Evolutionary conservation across 2,113 vertebrate genomes (phyloP).

Genomic region (Pterocles orientalis): DNA sequence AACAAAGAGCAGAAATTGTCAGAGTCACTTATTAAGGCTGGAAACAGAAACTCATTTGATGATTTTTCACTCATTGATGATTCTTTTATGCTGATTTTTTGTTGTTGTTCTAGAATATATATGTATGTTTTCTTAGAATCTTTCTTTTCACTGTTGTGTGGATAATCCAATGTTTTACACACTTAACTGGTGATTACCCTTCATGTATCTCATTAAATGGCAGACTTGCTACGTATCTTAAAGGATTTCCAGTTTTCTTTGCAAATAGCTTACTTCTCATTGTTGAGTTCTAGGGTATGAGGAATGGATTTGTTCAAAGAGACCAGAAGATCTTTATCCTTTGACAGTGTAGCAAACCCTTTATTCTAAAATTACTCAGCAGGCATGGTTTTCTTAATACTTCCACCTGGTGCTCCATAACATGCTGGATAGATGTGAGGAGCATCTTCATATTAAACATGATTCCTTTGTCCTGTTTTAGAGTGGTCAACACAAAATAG

Average conservation of each 20-base stretch:
- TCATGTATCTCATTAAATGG: background rate
- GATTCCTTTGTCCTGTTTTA: background rate
- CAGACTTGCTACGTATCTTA: background rate
- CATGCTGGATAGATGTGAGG: background rate
- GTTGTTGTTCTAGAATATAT: background rate
- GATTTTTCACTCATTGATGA: background rate
- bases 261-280: background rate
- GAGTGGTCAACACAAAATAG: background rate
- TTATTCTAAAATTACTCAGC: slow-evolving; percentile 13
- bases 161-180: background rate
- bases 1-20: background rate
- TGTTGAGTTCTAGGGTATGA: background rate
- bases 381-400: background rate
- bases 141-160: background rate
- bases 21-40: background rate
- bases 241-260: background rate
- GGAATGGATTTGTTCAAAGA: background rate
- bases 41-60: background rate
- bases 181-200: background rate
- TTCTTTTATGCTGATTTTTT: background rate
- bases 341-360: background rate
- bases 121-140: background rate
- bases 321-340: background rate
- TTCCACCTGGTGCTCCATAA: background rate
- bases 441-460: background rate